Evolutionary conservation across 2,888 invertebrate species (phyloP).

Genomic region (Drosophila buzzatii): DNA sequence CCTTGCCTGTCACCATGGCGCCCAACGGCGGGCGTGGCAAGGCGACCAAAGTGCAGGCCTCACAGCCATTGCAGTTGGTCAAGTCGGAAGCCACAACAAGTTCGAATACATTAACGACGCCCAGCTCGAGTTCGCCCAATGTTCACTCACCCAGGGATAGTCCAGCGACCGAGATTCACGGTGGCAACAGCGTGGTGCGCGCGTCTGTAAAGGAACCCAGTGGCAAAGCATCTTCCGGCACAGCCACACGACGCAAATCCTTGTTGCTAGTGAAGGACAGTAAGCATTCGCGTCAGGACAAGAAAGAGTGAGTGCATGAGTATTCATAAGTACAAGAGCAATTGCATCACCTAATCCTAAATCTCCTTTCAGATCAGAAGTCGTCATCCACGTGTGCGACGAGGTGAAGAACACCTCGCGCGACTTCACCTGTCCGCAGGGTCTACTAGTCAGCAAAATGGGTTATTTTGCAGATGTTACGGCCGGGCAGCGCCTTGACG

Average conservation of each 20-base stretch:
- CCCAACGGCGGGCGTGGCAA: slow-evolving; percentile 34
- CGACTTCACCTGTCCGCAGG: slow-evolving; percentile 95
- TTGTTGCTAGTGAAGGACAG: slow-evolving; percentile 64
- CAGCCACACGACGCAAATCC: slow-evolving; percentile 59
- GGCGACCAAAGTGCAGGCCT: slow-evolving; percentile 21
- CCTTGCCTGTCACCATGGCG: slow-evolving; percentile 54
- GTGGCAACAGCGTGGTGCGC: slow-evolving; percentile 56
- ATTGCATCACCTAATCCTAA: neutral
- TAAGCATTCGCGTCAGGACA: slow-evolving; percentile 54
- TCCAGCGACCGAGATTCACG: neutral
- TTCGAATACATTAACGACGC: slow-evolving; percentile 2
- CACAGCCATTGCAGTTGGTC: slow-evolving; percentile 24
- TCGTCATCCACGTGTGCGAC: slow-evolving; percentile 97
- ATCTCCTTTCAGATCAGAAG: slow-evolving; percentile 88
- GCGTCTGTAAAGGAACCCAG: slow-evolving; percentile 63
- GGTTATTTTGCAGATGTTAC: slow-evolving; percentile 97
- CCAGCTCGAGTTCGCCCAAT: slow-evolving; percentile 31
- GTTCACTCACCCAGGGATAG: slow-evolving; percentile 37
- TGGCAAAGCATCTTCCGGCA: slow-evolving; percentile 23
- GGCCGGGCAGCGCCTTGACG: slow-evolving; percentile 92
- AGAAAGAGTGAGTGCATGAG: slow-evolving; percentile 65
- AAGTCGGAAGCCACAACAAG: slow-evolving; percentile 22
- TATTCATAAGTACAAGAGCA: neutral
- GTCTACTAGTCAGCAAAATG: slow-evolving; percentile 95
- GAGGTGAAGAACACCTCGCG: slow-evolving; percentile 95